Evolutionary conservation across 1,140 invertebrate species (phyloP).

Genomic region (Diachasmimorpha longicaudata): DNA sequence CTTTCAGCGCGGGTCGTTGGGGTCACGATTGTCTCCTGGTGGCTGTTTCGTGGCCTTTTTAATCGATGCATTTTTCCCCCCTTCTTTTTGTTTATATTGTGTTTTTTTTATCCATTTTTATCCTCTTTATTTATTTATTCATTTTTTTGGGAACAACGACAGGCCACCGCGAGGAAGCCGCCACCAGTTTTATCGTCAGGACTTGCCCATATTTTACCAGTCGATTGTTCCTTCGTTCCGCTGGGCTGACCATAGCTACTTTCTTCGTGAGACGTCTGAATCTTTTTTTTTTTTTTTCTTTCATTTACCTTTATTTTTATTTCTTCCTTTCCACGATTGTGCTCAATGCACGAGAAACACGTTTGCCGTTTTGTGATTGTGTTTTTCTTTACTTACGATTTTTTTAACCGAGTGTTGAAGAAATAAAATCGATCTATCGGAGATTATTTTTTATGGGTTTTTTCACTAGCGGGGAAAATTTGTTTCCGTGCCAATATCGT

Average conservation of each 20-base stretch:
- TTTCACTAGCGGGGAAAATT: too few relatives aligned
- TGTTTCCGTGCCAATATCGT: too few relatives aligned
- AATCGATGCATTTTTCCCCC: slow-evolving; percentile 54
- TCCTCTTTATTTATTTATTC: neutral
- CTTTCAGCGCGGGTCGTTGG: slow-evolving; percentile 54
- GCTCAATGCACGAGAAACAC: neutral
- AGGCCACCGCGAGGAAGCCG: slow-evolving; percentile 45
- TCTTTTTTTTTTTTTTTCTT: slow-evolving; percentile 6
- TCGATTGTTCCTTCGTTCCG: slow-evolving; percentile 33
- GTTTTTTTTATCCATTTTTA: neutral
- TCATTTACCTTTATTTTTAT: neutral
- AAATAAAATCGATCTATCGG: neutral
- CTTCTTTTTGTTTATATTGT: neutral
- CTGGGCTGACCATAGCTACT: slow-evolving; percentile 22
- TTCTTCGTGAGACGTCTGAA: slow-evolving; percentile 29
- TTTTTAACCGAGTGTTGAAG: neutral
- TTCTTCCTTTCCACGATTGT: slow-evolving; percentile 6
- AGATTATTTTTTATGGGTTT: neutral
- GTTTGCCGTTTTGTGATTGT: neutral
- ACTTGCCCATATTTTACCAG: slow-evolving; percentile 42
- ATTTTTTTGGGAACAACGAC: slow-evolving; percentile 37
- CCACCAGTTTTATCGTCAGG: slow-evolving; percentile 53
- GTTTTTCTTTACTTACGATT: neutral
- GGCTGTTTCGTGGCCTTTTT: slow-evolving; percentile 39
- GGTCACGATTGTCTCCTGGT: slow-evolving; percentile 54